phyloP scores from a whole-genome alignment of 2,113 vertebrate species.

The Cinclus mexicanus region DNA sequence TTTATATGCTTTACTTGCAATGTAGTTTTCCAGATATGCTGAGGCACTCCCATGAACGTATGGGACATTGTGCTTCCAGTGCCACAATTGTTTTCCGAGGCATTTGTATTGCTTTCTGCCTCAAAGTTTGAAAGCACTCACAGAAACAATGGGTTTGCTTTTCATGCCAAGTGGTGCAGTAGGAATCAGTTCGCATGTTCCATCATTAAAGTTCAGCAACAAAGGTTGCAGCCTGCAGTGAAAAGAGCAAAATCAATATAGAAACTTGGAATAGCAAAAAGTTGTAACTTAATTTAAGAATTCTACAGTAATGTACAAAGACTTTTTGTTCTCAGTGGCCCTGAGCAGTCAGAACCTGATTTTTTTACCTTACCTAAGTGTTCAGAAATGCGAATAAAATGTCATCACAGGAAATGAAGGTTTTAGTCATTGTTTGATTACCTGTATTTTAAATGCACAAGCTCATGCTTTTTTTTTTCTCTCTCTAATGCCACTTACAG shows the following conservation, averaged over 20 bases:
- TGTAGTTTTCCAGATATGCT: neutral
- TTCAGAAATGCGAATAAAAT: neutral
- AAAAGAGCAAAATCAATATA: neutral
- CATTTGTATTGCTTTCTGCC: neutral
- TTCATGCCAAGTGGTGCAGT: neutral
- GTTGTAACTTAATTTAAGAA: neutral
- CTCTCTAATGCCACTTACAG: conserved; percentile 60
- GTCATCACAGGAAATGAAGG: neutral
- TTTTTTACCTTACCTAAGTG: neutral
- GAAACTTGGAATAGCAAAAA: neutral
- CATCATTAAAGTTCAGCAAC: neutral
- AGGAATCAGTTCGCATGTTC: neutral
- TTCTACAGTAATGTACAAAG: neutral
- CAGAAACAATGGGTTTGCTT: neutral
- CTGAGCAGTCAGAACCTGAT: neutral
- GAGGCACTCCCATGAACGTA: neutral
- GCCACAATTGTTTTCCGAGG: accelerated
- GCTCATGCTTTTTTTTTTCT: neutral
- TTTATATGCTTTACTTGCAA: neutral
- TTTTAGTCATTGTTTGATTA: neutral
- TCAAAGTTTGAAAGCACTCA: neutral
- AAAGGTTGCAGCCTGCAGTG: neutral
- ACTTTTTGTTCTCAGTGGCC: neutral
- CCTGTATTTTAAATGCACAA: neutral
- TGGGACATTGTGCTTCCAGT: neutral